Base-by-base conservation (phyloP, 2,888 invertebrate genomes). In the Drosophila peninsularis region DNA sequence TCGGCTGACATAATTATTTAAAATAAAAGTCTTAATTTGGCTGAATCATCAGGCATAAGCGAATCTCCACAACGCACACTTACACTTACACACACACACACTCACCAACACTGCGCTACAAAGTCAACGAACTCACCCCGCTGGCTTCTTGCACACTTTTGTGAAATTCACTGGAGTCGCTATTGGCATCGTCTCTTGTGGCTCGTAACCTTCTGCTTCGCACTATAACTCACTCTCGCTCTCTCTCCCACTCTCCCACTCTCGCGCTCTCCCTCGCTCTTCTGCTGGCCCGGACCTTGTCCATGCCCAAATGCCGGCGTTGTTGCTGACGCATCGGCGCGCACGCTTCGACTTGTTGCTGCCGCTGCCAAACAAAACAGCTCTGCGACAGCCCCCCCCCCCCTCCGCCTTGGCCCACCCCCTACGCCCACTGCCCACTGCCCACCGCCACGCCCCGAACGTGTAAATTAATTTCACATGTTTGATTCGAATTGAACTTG, bases 391-490 rank as follows among this genome's bases (percentile, higher is more conserved):
- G 10, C 60, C 5, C 27, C 0, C 6, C 36, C 41, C 44, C 44
- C 9, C 44, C 13, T 1, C 11, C 34, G 5, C 34, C 32, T 30
- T 21, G 11, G 24, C 24, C 37, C 17, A 11, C 17, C 47, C 1
- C 19, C 17, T 24, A 24, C 24, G 5, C 19, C 21, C 11, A 19
- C 17, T 11, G 21, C 7, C 42, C 45, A 21, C 14, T 13, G 21
- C 14, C 21, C 21, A 21, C 39, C 44, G 55, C 52, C 64, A n/a
- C 55, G 66, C 62, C 57, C 37, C 45, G 60, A 78, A 81, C 69
- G 81, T 89, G 78, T 82, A 75, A 90, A 90, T 89, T 85, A 80
- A 81, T 81, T 89, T 89, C 89, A 90, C 90, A 90, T 89, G 90
- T 72, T 78, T 61, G 61, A 62, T 64, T 78, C 62, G 74, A 42